Evolutionary conservation across 2,797 vertebrate species (phyloP), one percentile per base, ranked within the genome.

Genomic region (Gobio occitaniae): DNA sequence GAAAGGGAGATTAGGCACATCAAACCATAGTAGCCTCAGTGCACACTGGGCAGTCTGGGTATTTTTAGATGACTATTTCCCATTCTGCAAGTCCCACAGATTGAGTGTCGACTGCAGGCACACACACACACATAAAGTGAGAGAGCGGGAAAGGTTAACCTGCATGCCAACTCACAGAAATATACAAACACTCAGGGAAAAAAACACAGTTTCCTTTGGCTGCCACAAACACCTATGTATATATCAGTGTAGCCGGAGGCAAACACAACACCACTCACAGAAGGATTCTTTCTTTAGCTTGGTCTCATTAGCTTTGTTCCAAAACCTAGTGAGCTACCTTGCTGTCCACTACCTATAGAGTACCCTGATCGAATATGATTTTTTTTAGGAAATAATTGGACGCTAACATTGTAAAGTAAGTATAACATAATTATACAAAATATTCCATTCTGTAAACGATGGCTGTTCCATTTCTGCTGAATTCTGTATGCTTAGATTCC

Each of bases 41-140:
- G 77, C 87, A 89, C 80, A 83, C 80, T 85, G 80, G 82, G 87
- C 83, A 78, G 86, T 84, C 85, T 52, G 85, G 83, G 72, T 88
- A 89, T 89, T 89, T 89, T 87, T 89, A 88, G 89, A 88, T 75
- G 84, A 86, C 83, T 78, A 72, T 88, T 89, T 87, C 66, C 80
- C 83, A 81, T 88, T 84, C 61, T 83, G 77, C 66, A 85, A 82
- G 70, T 68, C 84, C 16, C 78, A 68, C 84, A 77, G 70, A 86
- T 77, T 69, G 32, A 41, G 56, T 21, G n/a, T 78, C 19, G 5
- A 70, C 85, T 75, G 78, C 80, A 52, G 61, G 50, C 41, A 19
- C 56, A 82, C 47, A 36, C 4, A 41, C 4, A 41, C 54, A 38
- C 78, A 84, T 38, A 59, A 79, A 71, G 52, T 38, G 66, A 63